A percentile compares a stretch with the other conserved stretches of the same genome.
phyloP scores from a whole-genome alignment of 1,140 invertebrate species.

The Phortica variegata region DNA sequence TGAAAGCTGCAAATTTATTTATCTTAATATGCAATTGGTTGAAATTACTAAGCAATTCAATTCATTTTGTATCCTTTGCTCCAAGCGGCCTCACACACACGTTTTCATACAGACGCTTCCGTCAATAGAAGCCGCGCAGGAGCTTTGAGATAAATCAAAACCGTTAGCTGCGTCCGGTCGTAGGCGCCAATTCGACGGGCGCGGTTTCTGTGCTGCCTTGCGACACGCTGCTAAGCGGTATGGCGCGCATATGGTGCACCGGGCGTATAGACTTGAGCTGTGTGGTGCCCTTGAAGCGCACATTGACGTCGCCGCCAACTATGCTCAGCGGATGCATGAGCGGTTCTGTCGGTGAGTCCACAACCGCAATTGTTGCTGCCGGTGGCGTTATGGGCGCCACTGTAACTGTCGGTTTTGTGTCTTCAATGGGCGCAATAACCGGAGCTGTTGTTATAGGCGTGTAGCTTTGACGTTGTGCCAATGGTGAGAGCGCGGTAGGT shows the following conservation, averaged over 20 bases:
- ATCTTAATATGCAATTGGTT: no score
- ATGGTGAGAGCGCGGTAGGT: slow-evolving; percentile 38
- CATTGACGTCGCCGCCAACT: slow-evolving; percentile 65
- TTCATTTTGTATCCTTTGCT: no score
- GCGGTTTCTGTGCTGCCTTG: slow-evolving; percentile 12
- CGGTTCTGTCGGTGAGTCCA: slow-evolving; percentile 52
- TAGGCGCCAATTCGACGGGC: slow-evolving; percentile 20
- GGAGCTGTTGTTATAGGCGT: slow-evolving; percentile 30
- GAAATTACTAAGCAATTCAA: no score
- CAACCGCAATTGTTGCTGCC: slow-evolving; percentile 24
- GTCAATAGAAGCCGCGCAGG: slow-evolving; percentile 39
- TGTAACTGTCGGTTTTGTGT: slow-evolving; percentile 15
- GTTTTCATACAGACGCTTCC: slow-evolving; percentile 2
- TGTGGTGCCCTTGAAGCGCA: slow-evolving; percentile 67
- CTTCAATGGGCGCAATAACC: slow-evolving; percentile 12
- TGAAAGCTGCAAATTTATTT: no score
- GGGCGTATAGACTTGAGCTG: slow-evolving; percentile 61
- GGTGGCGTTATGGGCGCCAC: slow-evolving; percentile 3
- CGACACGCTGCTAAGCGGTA: slow-evolving; percentile 23
- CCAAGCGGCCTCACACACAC: no score
- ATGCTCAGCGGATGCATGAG: slow-evolving; percentile 62
- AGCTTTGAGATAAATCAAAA: slow-evolving; percentile 54
- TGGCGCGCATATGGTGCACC: slow-evolving; percentile 44
- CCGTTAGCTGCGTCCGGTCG: slow-evolving; percentile 51
- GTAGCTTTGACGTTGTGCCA: slow-evolving; percentile 31